Conservation (phyloP, 1,140 invertebrate species). For the Helicoverpa zea region DNA sequence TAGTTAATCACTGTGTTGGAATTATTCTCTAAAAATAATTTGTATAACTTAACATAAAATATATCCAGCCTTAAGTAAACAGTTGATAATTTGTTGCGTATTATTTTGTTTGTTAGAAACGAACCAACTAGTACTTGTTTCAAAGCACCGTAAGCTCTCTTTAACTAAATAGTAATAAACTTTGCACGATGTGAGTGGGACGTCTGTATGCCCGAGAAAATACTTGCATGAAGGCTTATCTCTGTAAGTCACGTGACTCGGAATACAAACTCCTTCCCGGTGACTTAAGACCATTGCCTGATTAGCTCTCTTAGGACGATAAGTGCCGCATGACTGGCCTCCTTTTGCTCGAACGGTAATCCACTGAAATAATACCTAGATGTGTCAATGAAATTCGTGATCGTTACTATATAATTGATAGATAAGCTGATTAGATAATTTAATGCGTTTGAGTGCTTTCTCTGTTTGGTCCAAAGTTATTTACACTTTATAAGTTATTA, state of each 20-base stretch:
- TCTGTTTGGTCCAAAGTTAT: conserved; percentile 1
- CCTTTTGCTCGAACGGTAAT: conserved; percentile 33
- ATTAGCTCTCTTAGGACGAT: conserved; percentile 30
- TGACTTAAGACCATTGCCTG: conserved; percentile 14
- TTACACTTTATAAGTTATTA: background rate
- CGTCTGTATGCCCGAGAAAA: conserved; percentile 16
- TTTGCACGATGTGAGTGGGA: conserved; percentile 13
- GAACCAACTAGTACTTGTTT: too few species aligned
- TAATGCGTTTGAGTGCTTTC: conserved; percentile 10
- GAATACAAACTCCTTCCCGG: conserved; percentile 22
- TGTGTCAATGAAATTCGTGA: conserved; percentile 16
- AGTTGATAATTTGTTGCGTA: too few species aligned
- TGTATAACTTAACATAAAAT: too few species aligned
- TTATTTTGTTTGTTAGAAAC: too few species aligned
- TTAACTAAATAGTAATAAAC: conserved; percentile 22
- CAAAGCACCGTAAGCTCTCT: conserved; percentile 14
- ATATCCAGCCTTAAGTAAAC: too few species aligned
- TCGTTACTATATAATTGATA: conserved; percentile 18
- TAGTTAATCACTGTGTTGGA: too few species aligned
- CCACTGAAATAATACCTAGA: conserved; percentile 31
- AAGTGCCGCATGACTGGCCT: conserved; percentile 19
- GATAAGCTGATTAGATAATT: conserved; percentile 30
- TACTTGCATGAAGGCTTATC: conserved; percentile 26
- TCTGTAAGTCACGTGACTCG: conserved; percentile 21
- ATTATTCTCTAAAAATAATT: too few species aligned